Percentiles rank a stretch among this genome's conserved stretches.
Conservation (phyloP, 1,140 invertebrate species). For the Euschistus heros region DNA sequence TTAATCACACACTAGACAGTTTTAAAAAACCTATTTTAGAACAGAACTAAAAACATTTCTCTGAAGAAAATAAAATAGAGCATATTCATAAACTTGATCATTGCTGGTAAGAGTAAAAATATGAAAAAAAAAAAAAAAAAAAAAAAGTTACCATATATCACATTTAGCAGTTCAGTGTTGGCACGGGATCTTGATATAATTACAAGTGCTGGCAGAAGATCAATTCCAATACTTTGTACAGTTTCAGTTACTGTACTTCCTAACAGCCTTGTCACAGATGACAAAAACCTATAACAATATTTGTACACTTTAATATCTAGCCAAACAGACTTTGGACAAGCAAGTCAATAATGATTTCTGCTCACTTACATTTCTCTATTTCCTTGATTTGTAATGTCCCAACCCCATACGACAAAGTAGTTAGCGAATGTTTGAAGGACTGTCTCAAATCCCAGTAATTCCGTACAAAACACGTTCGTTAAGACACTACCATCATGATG, state of each 20-base stretch:
- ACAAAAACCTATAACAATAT: slow-evolving; percentile 45
- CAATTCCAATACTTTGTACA: slow-evolving; percentile 69
- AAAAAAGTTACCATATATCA: slow-evolving; percentile 57
- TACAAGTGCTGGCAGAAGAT: slow-evolving; percentile 75
- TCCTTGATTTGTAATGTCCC: slow-evolving; percentile 81
- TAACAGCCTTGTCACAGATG: slow-evolving; percentile 52
- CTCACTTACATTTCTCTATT: slow-evolving; percentile 63
- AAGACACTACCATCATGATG: slow-evolving; percentile 89
- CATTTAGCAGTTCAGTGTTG: slow-evolving; percentile 76
- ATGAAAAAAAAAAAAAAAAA: slow-evolving; percentile 1
- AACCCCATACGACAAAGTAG: slow-evolving; percentile 89
- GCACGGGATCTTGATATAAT: slow-evolving; percentile 79
- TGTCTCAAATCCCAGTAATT: slow-evolving; percentile 79
- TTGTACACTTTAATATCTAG: background rate
- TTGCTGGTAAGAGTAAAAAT: no score
- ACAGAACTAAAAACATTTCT: no score
- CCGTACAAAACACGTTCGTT: slow-evolving; percentile 92
- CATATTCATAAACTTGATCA: no score
- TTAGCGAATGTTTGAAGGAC: slow-evolving; percentile 73
- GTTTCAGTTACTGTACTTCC: slow-evolving; percentile 49
- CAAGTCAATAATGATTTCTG: no score
- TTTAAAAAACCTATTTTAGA: no score
- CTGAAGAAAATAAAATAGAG: no score
- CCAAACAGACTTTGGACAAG: no score
- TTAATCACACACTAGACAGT: no score